Evolutionary conservation across 2,113 vertebrate species (phyloP).

Genomic region (Microtus pennsylvanicus): DNA sequence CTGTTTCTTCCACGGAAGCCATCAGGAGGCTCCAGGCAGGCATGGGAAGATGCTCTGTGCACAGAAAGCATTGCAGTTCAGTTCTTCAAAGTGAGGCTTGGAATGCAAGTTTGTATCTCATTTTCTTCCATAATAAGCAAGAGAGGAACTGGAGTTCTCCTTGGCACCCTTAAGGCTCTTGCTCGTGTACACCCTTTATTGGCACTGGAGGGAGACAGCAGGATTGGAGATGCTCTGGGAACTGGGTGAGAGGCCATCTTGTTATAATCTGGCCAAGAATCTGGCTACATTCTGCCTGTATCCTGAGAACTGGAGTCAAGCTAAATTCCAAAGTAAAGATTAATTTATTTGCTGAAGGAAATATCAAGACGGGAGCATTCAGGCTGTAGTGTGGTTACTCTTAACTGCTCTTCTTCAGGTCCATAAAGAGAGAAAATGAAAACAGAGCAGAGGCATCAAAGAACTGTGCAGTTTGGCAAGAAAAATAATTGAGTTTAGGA

Average conservation of each 20-base stretch:
- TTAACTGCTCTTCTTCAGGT: not conserved
- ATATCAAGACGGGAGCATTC: not conserved
- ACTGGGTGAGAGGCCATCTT: not conserved
- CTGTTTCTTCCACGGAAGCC: conserved; percentile 1
- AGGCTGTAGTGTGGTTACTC: not conserved
- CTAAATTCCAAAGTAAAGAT: not conserved
- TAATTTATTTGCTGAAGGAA: not conserved
- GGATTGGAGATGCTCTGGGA: not conserved
- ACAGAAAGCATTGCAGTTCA: not conserved
- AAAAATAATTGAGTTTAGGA: not conserved
- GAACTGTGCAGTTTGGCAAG: not conserved
- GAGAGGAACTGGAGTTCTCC: not conserved
- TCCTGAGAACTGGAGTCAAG: not conserved
- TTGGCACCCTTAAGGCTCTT: not conserved
- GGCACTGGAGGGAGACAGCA: not conserved
- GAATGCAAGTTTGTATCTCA: not conserved
- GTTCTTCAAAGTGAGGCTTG: not conserved
- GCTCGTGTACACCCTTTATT: not conserved
- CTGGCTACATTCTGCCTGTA: not conserved
- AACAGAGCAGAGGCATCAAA: not conserved
- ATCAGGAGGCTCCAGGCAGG: not conserved
- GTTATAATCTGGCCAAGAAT: not conserved
- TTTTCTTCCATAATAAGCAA: not conserved
- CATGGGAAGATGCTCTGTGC: not conserved
- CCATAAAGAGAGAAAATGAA: not conserved